These are phyloP conservation scores for Hylaea fasciaria DNA, from an alignment of 2,888 invertebrate species.

Conservation along the genomic window DNA sequence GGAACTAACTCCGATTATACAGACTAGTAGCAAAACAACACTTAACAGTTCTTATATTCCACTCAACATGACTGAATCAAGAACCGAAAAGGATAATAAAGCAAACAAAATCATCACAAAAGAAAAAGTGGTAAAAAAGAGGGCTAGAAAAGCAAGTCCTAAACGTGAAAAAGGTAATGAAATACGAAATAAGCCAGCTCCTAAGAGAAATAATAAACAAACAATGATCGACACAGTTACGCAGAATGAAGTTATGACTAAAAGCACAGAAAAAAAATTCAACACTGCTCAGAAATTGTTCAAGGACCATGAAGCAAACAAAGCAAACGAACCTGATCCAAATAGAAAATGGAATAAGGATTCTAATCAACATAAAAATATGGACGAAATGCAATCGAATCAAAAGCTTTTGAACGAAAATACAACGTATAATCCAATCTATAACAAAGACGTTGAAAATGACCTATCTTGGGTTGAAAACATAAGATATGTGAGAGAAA, in stretches of 20 bases:
- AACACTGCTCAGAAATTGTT: neutral
- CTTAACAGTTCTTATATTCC: neutral
- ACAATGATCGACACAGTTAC: neutral
- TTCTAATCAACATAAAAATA: neutral
- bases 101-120: neutral
- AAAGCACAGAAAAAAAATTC: neutral
- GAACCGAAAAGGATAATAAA: neutral
- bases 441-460: conserved; percentile 26
- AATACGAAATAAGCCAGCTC: neutral
- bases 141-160: neutral
- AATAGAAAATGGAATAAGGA: neutral
- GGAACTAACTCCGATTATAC: neutral
- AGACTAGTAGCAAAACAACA: neutral
- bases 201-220: neutral
- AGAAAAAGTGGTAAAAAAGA: neutral
- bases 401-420: neutral
- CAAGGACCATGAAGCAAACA: neutral
- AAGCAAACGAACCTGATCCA: neutral
- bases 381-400: neutral
- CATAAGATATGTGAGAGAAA: conserved; percentile 63
- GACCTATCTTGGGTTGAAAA: conserved; percentile 68
- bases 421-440: neutral
- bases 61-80: neutral
- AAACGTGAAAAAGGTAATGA: neutral
- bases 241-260: too few species aligned